phyloP scores from a whole-genome alignment of 1,140 invertebrate species.

The Drosophila gunungcola region DNA sequence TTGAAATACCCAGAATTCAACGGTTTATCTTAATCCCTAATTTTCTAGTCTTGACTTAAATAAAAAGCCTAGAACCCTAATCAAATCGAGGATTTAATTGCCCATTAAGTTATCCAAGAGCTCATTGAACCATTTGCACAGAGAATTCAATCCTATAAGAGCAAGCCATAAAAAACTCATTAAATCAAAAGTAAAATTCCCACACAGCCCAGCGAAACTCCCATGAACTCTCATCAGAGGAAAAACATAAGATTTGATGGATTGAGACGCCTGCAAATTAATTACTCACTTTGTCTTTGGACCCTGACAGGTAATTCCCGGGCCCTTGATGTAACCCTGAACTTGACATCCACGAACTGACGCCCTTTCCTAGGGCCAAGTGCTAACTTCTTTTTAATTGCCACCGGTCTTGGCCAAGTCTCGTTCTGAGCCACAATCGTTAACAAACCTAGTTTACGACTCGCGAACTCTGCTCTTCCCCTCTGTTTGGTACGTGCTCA shows the following conservation, averaged over 20 bases:
- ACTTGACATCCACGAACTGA: slow-evolving; percentile 77
- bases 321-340: slow-evolving; percentile 58
- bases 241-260: slow-evolving; percentile 23
- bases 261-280: slow-evolving; percentile 71
- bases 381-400: slow-evolving; percentile 79
- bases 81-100: slow-evolving; percentile 64
- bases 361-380: slow-evolving; percentile 43
- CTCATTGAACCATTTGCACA: slow-evolving; percentile 69
- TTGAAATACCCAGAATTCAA: slow-evolving; percentile 1
- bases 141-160: slow-evolving; percentile 61
- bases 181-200: slow-evolving; percentile 65
- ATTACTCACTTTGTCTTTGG: slow-evolving; percentile 59
- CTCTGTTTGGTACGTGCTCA: slow-evolving; percentile 28
- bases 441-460: slow-evolving; percentile 35
- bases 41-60: not conserved
- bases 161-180: slow-evolving; percentile 52
- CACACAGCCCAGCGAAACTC: slow-evolving; percentile 38
- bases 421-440: slow-evolving; percentile 31
- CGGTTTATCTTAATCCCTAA: slow-evolving; percentile 4
- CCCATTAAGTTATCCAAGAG: slow-evolving; percentile 63
- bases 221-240: slow-evolving; percentile 37
- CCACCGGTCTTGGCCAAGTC: slow-evolving; percentile 39
- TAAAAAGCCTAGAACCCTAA: slow-evolving; percentile 20
- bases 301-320: slow-evolving; percentile 21
- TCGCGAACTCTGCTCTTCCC: slow-evolving; percentile 34